A percentile compares a stretch with the other conserved stretches of the same genome.
Conservation (phyloP, 2,797 vertebrate species). For the Enteromius afrohamiltoni region DNA sequence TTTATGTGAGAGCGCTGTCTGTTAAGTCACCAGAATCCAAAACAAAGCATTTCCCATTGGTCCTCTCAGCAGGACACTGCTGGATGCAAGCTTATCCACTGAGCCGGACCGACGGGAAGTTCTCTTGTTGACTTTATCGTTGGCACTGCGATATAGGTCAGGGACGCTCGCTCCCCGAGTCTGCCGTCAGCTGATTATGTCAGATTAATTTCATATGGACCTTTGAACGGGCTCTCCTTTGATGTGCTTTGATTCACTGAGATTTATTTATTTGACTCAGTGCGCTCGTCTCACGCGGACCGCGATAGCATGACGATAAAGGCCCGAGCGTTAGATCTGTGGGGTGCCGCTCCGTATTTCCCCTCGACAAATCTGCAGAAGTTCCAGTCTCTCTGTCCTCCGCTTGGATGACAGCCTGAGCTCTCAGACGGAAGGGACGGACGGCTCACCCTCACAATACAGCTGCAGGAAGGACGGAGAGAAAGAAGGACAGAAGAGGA, state of each 20-base stretch:
- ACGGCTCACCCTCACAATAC: slow-evolving; percentile 66
- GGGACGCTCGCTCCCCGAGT: slow-evolving; percentile 45
- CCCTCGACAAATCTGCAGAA: slow-evolving; percentile 71
- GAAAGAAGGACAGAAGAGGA: slow-evolving; percentile 40
- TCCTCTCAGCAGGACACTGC: neutral
- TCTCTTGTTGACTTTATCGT: slow-evolving; percentile 49
- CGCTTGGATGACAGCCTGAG: slow-evolving; percentile 66
- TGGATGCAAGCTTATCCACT: slow-evolving; percentile 25
- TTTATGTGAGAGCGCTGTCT: neutral
- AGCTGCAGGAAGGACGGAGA: slow-evolving; percentile 56
- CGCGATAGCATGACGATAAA: slow-evolving; percentile 54
- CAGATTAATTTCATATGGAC: slow-evolving; percentile 74
- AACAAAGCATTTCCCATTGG: slow-evolving; percentile 1
- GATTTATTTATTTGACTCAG: slow-evolving; percentile 69
- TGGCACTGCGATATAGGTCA: slow-evolving; percentile 72
- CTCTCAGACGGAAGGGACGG: slow-evolving; percentile 62
- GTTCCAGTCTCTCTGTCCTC: slow-evolving; percentile 56
- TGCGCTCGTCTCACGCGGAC: slow-evolving; percentile 58
- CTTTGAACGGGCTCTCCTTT: slow-evolving; percentile 65
- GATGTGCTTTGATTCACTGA: slow-evolving; percentile 62
- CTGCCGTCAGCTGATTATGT: slow-evolving; percentile 73
- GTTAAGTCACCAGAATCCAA: neutral
- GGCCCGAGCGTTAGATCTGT: slow-evolving; percentile 65
- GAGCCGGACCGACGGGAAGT: slow-evolving; percentile 31
- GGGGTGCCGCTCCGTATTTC: slow-evolving; percentile 70